phyloP scores from a whole-genome alignment of 2,888 invertebrate genomes.

The Conops quadrifasciatus region DNA sequence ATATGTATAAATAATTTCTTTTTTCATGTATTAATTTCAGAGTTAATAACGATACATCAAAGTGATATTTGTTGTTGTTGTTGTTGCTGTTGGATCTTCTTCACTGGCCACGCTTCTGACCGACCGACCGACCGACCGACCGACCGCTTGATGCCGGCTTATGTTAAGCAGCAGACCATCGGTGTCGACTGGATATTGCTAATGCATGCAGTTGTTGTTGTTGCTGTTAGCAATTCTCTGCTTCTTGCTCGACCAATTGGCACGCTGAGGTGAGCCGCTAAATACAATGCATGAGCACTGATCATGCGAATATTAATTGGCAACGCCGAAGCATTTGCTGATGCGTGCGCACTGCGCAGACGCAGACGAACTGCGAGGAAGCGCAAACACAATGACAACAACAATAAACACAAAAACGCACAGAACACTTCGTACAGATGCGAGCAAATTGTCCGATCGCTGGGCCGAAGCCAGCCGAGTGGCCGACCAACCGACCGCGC shows the following conservation, averaged over 20 bases:
- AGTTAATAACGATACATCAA: conserved; percentile 31
- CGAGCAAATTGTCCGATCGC: neutral
- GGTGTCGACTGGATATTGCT: neutral
- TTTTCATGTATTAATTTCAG: conserved; percentile 19
- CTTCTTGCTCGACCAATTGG: neutral
- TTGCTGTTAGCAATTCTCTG: neutral
- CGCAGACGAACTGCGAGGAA: neutral
- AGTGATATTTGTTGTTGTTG: conserved; percentile 11
- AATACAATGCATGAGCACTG: conserved; percentile 37
- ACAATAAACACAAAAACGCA: neutral
- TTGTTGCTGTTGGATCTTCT: conserved; percentile 3
- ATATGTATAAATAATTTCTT: no score
- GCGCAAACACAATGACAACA: neutral
- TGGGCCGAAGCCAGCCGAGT: conserved; percentile 11
- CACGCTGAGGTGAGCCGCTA: conserved; percentile 29
- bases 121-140: no score
- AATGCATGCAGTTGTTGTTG: neutral
- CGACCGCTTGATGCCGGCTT: no score
- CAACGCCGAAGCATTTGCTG: conserved; percentile 34
- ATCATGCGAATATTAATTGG: conserved; percentile 48
- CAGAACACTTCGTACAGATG: neutral
- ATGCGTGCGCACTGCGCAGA: conserved; percentile 21
- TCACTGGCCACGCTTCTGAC: neutral
- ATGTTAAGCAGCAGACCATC: no score
- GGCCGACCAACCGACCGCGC: conserved; percentile 3